Percentiles rank a stretch among this genome's conserved stretches.
These are phyloP conservation scores for Himalopsyche kuldschensis DNA, from an alignment of 2,888 invertebrate species.

Conservation along the genomic window DNA sequence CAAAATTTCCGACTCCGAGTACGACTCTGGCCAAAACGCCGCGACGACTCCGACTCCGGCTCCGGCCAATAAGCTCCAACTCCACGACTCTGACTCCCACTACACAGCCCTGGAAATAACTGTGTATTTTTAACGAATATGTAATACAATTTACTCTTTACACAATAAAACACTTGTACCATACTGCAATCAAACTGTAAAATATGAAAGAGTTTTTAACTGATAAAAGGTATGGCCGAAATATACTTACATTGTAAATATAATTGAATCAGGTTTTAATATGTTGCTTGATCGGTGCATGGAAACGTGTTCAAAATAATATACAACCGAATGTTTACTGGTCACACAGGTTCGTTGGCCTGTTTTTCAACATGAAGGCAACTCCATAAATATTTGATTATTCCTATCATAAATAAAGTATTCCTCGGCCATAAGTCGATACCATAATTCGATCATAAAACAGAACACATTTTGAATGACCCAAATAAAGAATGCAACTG, in stretches of 20 bases:
- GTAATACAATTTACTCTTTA: too few species aligned
- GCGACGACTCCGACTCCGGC: too few species aligned
- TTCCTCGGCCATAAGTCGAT: neutral
- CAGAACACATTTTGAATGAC: neutral
- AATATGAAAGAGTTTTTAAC: too few species aligned
- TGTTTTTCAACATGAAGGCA: neutral
- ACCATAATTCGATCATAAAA: neutral
- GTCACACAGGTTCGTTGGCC: neutral
- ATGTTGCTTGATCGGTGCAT: neutral
- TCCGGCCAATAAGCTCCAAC: too few species aligned
- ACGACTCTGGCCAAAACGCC: too few species aligned
- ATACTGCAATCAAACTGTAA: too few species aligned
- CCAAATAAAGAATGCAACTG: neutral
- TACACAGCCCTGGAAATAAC: too few species aligned
- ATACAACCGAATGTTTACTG: neutral
- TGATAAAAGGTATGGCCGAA: too few species aligned
- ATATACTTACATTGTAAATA: neutral
- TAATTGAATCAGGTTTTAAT: neutral
- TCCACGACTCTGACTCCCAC: too few species aligned
- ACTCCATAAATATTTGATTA: neutral
- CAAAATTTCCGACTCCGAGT: too few species aligned
- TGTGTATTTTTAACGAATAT: too few species aligned
- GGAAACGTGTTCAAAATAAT: neutral
- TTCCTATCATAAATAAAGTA: neutral
- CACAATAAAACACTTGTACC: too few species aligned